These are phyloP conservation scores for Petrocephalus microphthalmus DNA, from an alignment of 2,113 vertebrate genomes.

Conservation along the genomic window DNA sequence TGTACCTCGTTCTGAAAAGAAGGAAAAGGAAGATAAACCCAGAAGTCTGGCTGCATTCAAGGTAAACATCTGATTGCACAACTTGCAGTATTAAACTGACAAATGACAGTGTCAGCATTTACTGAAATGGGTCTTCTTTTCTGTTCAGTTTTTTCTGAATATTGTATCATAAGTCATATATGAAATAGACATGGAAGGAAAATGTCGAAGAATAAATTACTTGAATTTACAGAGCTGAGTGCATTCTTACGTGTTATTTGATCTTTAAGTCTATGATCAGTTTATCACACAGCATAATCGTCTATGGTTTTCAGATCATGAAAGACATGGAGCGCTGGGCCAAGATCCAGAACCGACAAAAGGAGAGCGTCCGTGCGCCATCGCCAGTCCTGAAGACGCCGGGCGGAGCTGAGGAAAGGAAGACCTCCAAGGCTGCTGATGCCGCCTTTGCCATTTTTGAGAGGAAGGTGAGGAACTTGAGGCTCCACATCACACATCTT, in stretches of 20 bases:
- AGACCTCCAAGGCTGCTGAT: slow-evolving; percentile 65
- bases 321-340: slow-evolving; percentile 78
- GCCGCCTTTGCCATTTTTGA: slow-evolving; percentile 69
- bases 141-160: neutral
- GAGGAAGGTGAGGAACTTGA: slow-evolving; percentile 57
- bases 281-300: neutral
- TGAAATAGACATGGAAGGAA: neutral
- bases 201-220: neutral
- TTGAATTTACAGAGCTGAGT: neutral
- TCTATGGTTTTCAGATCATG: slow-evolving; percentile 56
- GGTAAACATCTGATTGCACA: slow-evolving; percentile 38
- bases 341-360: slow-evolving; percentile 71
- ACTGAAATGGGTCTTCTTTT: neutral
- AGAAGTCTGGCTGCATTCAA: slow-evolving; percentile 67
- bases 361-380: slow-evolving; percentile 56
- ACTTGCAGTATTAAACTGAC: no score
- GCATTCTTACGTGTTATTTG: neutral
- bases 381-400: slow-evolving; percentile 55
- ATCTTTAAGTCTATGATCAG: neutral
- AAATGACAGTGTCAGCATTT: neutral
- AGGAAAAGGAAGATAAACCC: slow-evolving; percentile 64
- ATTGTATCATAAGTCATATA: neutral
- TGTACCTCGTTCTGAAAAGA: slow-evolving; percentile 41
- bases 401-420: slow-evolving; percentile 48
- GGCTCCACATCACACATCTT: neutral